Conservation (phyloP, 2,113 vertebrate genomes). For the Philantomba maxwellii region DNA sequence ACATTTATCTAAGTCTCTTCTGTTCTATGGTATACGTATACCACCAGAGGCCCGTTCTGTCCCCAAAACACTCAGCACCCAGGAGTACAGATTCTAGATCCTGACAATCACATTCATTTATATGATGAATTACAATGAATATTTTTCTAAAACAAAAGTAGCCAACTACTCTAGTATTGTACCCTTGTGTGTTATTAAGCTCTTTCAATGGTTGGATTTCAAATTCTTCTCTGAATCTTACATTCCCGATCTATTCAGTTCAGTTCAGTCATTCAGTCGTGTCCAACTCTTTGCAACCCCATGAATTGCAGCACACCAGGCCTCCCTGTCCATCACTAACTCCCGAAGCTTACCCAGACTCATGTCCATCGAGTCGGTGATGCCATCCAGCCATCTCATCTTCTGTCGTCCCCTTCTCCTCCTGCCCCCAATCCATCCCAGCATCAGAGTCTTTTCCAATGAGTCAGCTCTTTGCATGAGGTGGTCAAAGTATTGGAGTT, state of each 20-base stretch:
- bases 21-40: neutral
- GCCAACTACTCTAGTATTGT: neutral
- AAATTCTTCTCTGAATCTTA: neutral
- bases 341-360: too few relatives aligned
- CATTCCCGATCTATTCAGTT: neutral
- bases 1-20: neutral
- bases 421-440: too few relatives aligned
- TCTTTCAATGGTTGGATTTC: neutral
- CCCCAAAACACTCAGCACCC: neutral
- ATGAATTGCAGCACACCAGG: too few relatives aligned
- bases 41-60: neutral
- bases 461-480: too few relatives aligned
- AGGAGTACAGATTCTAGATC: neutral
- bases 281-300: too few relatives aligned
- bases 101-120: neutral
- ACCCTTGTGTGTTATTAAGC: neutral
- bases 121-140: neutral
- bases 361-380: accelerated
- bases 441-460: too few relatives aligned
- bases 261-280: too few relatives aligned
- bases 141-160: neutral
- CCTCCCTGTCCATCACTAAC: too few relatives aligned
- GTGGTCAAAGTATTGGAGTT: too few relatives aligned
- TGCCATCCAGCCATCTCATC: too few relatives aligned
- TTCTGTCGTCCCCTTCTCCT: too few relatives aligned